These are phyloP conservation scores for Rissa tridactyla DNA, from an alignment of 2,113 vertebrate species.

Conservation along the genomic window DNA sequence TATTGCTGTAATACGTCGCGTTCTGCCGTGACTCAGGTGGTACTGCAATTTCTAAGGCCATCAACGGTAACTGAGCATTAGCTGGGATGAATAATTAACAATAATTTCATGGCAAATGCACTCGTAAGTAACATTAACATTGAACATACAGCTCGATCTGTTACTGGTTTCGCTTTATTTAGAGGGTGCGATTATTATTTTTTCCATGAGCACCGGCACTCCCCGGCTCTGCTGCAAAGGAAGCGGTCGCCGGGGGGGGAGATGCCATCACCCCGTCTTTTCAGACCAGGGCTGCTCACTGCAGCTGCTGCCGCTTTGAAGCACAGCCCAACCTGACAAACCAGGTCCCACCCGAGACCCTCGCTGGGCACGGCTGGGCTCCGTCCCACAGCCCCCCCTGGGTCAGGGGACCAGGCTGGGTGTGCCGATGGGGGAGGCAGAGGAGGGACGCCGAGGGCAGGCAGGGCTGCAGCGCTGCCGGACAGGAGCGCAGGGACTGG, in stretches of 20 bases:
- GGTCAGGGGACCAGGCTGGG: background rate
- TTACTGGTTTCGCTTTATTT: background rate
- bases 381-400: background rate
- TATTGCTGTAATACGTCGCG: background rate
- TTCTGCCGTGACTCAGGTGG: background rate
- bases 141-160: background rate
- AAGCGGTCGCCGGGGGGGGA: background rate
- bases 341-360: background rate
- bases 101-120: slow-evolving; percentile 43
- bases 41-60: background rate
- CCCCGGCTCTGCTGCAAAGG: background rate
- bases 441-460: background rate
- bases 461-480: background rate
- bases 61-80: slow-evolving; percentile 8
- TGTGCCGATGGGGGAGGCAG: background rate
- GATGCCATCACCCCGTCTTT: background rate
- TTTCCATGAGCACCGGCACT: background rate
- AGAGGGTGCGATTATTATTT: slow-evolving; percentile 10
- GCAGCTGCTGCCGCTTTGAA: background rate
- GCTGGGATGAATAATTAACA: slow-evolving; percentile 48
- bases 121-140: slow-evolving; percentile 5
- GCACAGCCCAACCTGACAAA: background rate
- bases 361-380: background rate
- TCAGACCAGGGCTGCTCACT: background rate
- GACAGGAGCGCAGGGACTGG: background rate